Evolutionary conservation across 2,888 invertebrate species (phyloP).

Genomic region (Chymomyza caudatula): DNA sequence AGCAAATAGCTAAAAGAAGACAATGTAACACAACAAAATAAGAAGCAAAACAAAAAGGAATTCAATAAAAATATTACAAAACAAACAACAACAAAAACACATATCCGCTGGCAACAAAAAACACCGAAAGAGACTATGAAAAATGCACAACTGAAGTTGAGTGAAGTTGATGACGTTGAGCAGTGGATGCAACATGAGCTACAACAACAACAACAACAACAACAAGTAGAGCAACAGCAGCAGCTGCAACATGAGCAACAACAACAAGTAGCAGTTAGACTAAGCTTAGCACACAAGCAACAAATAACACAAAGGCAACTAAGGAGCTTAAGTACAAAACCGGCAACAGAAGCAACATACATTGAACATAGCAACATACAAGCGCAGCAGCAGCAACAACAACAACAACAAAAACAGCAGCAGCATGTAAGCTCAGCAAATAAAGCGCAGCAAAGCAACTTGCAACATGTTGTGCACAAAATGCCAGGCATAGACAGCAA

Average conservation of each 20-base stretch:
- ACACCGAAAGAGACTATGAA: constrained; percentile 73
- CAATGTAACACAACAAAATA: constrained; percentile 11
- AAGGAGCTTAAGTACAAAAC: constrained; percentile 67
- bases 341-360: constrained; percentile 27
- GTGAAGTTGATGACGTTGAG: constrained; percentile 63
- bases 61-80: constrained; percentile 15
- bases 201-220: constrained; percentile 22
- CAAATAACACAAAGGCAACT: constrained; percentile 55
- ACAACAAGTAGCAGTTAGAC: constrained; percentile 23
- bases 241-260: constrained; percentile 42
- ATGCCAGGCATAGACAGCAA: constrained; percentile 40
- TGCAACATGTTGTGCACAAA: not conserved
- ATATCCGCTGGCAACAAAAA: constrained; percentile 63
- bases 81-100: constrained; percentile 21
- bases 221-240: constrained; percentile 29
- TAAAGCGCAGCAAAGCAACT: constrained; percentile 19
- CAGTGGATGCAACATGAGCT: constrained; percentile 51
- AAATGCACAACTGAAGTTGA: constrained; percentile 71
- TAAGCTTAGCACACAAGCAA: constrained; percentile 35
- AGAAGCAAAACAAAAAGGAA: constrained; percentile 9
- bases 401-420: constrained; percentile 22
- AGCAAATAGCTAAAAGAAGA: constrained; percentile 17
- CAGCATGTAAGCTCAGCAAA: not conserved
- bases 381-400: constrained; percentile 19
- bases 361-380: constrained; percentile 4